Base-by-base conservation (phyloP, 2,888 invertebrate genomes). In the Stenotaenia linearis region DNA sequence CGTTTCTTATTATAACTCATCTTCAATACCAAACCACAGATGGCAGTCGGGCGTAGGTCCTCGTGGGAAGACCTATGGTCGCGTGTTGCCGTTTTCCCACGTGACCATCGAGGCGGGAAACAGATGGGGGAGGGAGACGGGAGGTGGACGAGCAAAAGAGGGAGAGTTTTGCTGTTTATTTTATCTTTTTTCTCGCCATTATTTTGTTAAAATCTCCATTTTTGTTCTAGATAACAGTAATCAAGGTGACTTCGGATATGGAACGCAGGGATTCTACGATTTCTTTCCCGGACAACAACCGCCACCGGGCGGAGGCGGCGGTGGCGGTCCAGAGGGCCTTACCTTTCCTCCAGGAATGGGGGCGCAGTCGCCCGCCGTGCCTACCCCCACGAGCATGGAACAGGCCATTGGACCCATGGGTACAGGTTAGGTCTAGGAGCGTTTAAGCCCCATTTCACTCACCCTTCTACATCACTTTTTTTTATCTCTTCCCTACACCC, bases 211-310 rank as follows among this genome's bases (percentile, higher is more conserved):
- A 15, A 23, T 7, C 1, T 35, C 18, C 6, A 28, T 77, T 37
- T 37, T 77, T 77, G 1, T 77, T 80, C 79, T 81, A 83, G 83
- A 83, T 80, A 83, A 83, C 32, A 83, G 83, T 77, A 83, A 83
- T 81, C 83, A 83, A 23, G 83, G 82, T 35, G 83, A 23, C 21
- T 83, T 83, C 79, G 82, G 82, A 21, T 81, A 81, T 74, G 82
- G 81, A 5, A 81, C 78, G 30, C 82, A 82, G 78, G 83, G 82
- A 21, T 85, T 85, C 83, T 95, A 94, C 89, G 95, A 95, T 85
- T 95, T 95, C 88, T 95, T 95, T 88, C 90, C 91, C 78, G 91
- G 91, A 76, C 90, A 90, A 81, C 92, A 91, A 87, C 84, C 83
- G 45, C 82, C 80, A 50, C 56, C 21, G 10, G 76, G 45, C 23